Conservation (phyloP, 1,140 invertebrate species). For the Phortica variegata region DNA sequence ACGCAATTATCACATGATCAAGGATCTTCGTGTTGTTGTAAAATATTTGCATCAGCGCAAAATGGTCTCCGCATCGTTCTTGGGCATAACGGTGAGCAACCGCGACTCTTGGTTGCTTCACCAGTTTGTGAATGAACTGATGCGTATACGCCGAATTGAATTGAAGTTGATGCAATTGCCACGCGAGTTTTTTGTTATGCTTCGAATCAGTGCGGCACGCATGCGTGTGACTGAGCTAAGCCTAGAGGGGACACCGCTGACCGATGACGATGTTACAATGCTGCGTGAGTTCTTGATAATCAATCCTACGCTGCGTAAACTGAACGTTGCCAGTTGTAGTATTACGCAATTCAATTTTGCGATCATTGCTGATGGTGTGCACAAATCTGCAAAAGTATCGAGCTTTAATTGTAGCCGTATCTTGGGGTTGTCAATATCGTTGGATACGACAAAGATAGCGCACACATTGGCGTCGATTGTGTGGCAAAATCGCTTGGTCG, state of each 20-base stretch:
- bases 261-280: constrained; percentile 8
- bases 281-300: constrained; percentile 28
- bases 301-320: constrained; percentile 17
- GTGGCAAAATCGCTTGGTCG: constrained; percentile 34
- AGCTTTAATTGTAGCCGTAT: constrained; percentile 24
- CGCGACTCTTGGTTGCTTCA: constrained; percentile 19
- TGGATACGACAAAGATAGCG: constrained; percentile 42
- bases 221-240: constrained; percentile 29
- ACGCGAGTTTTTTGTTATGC: constrained; percentile 33
- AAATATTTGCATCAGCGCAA: constrained; percentile 21
- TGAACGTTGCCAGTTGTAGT: constrained; percentile 33
- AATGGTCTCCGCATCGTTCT: constrained; percentile 17
- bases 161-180: constrained; percentile 36
- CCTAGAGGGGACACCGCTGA: constrained; percentile 35
- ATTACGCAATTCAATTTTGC: constrained; percentile 42
- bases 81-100: constrained; percentile 15
- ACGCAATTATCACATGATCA: constrained; percentile 24
- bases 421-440: constrained; percentile 17
- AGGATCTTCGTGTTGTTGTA: constrained; percentile 33
- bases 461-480: constrained; percentile 28
- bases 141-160: constrained; percentile 17
- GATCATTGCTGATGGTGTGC: constrained; percentile 34
- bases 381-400: constrained; percentile 30
- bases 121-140: constrained; percentile 25
- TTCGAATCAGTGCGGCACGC: constrained; percentile 16